Evolutionary conservation across 2,888 invertebrate genomes (phyloP).

Genomic region (Gryllus longicercus): DNA sequence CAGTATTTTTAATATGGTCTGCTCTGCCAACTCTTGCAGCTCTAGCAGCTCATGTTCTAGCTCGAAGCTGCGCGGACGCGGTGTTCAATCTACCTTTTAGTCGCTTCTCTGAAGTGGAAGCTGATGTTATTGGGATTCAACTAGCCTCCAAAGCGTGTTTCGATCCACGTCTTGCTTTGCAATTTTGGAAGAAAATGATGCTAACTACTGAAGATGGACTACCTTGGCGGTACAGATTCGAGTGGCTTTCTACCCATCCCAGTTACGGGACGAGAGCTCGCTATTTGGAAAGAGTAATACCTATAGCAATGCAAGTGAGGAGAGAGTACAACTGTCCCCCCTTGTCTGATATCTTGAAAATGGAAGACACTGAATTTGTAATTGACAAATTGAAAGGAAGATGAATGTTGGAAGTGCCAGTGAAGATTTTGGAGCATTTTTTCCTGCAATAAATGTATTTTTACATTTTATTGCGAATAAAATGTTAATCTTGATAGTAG

Average conservation of each 20-base stretch:
- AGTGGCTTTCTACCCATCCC: conserved; percentile 21
- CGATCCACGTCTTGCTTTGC: neutral
- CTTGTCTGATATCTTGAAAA: neutral
- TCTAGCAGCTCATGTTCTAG: neutral
- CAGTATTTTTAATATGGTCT: conserved; percentile 4
- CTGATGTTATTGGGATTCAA: neutral
- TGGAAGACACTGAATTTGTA: neutral
- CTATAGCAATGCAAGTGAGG: neutral
- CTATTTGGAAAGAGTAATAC: neutral
- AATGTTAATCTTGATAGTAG: too few species aligned
- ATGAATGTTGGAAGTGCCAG: too few species aligned
- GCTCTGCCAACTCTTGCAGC: neutral
- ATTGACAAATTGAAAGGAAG: too few species aligned
- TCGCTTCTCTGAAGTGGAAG: conserved; percentile 19
- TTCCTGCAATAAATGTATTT: too few species aligned
- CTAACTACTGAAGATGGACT: neutral
- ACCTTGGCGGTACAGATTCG: neutral
- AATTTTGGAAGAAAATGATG: conserved; percentile 21
- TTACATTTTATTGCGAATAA: too few species aligned
- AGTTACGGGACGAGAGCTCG: neutral
- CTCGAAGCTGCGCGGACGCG: neutral
- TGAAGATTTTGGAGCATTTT: too few species aligned
- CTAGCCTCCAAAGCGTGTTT: conserved; percentile 20
- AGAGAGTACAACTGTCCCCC: neutral
- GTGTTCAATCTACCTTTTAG: conserved; percentile 12